These are phyloP conservation scores for Todus mexicanus DNA, from an alignment of 2,797 vertebrate species.

Conservation along the genomic window DNA sequence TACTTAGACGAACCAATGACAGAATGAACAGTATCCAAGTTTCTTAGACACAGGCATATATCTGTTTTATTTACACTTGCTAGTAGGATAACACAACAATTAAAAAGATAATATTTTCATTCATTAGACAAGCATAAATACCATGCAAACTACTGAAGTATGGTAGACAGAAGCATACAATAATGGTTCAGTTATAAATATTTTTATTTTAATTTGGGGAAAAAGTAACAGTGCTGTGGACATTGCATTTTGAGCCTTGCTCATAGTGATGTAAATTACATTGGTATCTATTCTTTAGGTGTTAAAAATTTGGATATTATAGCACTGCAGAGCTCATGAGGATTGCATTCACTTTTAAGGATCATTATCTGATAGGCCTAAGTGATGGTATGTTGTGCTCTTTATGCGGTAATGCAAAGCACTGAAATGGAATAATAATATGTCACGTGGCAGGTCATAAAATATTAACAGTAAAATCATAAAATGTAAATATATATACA, in stretches of 20 bases:
- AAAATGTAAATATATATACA: background rate
- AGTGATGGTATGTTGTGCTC: background rate
- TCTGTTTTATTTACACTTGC: background rate
- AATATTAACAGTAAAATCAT: background rate
- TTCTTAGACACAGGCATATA: background rate
- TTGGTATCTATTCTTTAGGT: background rate
- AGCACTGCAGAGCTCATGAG: background rate
- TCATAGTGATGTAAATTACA: background rate
- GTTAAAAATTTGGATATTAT: background rate
- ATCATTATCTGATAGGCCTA: background rate
- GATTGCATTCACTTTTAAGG: conserved; percentile 3
- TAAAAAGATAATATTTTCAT: background rate
- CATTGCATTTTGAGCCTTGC: background rate
- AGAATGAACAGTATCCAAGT: background rate
- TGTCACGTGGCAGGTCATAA: background rate
- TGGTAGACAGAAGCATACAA: background rate
- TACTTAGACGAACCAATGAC: background rate
- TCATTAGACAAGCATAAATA: conserved; percentile 12
- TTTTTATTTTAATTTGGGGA: background rate
- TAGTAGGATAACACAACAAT: background rate
- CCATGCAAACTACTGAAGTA: background rate
- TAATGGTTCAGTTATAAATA: background rate
- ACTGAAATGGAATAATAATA: background rate
- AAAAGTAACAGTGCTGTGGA: background rate
- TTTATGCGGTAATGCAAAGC: background rate